Base-by-base conservation (phyloP, 2,888 invertebrate species). In the Mongoloraphidia duomilia region DNA sequence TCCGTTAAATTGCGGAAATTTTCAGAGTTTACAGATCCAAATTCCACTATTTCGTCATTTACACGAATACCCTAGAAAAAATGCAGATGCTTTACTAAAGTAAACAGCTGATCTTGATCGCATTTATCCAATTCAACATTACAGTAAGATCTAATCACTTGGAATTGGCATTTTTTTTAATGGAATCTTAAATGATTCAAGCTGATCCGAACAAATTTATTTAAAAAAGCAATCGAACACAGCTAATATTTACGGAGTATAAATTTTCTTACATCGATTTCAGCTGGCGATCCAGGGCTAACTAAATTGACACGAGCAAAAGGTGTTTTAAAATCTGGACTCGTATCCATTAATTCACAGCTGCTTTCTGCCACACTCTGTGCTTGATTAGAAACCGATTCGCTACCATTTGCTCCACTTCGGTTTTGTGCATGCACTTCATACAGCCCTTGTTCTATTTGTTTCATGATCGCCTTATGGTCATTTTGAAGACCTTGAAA, bases 401-500 rank as follows among this genome's bases (percentile, higher is more conserved):
- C 33, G 9, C n/a, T 39, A 14, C 10, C 17, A 43, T 6, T 47
- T 34, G 11, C 14, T 10, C 17, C 36, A 4, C 40, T 41, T 34
- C 9, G 36, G 39, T 41, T 46, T 46, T 76, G 66, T 1, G 73
- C 63, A 57, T 84, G 81, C 2, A 84, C 71, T 51, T 76, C 74
- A 50, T 79, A 75, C 8, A 94, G 66, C 2, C 83, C 83, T 54
- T 73, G 70, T 63, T 94, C 93, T 56, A 96, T 93, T 61, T 80
- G 74, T 54, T 79, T 79, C 84, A 93, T 91, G 35, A 94, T 51
- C 2, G 70, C 74, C 64, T 85, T 89, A 62, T 89, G 83, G 66
- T 96, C 95, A 70, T 93, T 95, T 68, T 85, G 87, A 14, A 93
- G 72, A 63, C 83, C 89, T 89, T 60, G 17, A 60, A 58, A 34